phyloP scores from a whole-genome alignment of 2,113 vertebrate species.

The Elachura formosa region DNA sequence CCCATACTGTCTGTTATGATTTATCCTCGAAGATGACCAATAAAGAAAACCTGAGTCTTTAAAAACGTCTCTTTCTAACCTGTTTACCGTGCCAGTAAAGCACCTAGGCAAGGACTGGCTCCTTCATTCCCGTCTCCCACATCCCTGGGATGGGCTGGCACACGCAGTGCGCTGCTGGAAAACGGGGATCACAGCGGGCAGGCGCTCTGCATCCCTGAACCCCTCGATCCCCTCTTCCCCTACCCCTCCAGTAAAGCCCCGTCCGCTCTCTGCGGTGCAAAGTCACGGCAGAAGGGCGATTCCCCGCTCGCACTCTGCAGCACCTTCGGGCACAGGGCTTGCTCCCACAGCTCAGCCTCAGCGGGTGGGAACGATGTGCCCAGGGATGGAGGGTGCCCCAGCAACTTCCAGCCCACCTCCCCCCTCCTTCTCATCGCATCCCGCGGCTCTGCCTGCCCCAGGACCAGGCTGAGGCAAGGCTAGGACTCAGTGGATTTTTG shows the following conservation, averaged over 20 bases:
- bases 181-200: background rate
- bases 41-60: conserved; percentile 31
- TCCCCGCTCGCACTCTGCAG: background rate
- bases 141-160: conserved; percentile 1
- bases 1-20: conserved; percentile 46
- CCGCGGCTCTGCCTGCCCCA: background rate
- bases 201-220: background rate
- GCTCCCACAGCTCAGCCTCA: background rate
- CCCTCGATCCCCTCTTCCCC: background rate
- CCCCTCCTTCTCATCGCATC: background rate
- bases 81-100: conserved; percentile 65
- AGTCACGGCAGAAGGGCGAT: background rate
- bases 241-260: background rate
- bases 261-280: background rate
- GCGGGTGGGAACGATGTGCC: background rate
- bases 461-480: background rate
- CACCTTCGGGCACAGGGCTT: background rate
- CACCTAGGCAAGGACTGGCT: conserved; percentile 35
- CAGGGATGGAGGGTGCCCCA: background rate
- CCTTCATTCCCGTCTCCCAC: background rate
- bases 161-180: background rate
- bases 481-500: background rate
- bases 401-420: background rate
- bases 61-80: conserved; percentile 67
- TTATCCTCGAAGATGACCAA: conserved; percentile 56